Evolutionary conservation across 1,140 invertebrate genomes (phyloP), one percentile per base, ranked within the genome.

Genomic region (Drosophila nebulosa): DNA sequence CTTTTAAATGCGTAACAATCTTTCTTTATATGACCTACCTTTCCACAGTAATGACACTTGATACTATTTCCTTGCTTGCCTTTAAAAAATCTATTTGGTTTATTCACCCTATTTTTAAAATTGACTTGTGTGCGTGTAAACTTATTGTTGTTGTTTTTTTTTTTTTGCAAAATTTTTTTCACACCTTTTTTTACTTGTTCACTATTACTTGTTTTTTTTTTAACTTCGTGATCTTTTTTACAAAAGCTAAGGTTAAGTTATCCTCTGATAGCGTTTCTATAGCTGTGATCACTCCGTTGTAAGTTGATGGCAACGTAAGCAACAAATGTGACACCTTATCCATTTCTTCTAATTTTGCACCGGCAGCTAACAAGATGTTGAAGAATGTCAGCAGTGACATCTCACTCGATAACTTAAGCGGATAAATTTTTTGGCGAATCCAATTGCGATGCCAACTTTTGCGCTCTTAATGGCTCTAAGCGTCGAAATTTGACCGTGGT

Each of bases 1-100:
- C 12, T 30, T 64, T 58, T 58, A 22, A 57, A 57, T 9, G 14
- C 12, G n/a, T n/a, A 65, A 12, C 64, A 59, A 35, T 36, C 36
- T 6, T 14, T 57, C 42, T 59, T 60, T 32, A 51, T 50, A 18
- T 60, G 64, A 4, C 39, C 63, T 14, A 26, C 16, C 10, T 35
- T 35, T 10, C 32, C 32, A 35, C 32, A 35, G 12, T 35, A n/a
- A 35, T 10, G 12, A 35, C 32, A 35, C 12, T n/a, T 35, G 26
- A 27, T 27, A 27, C 26, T 27, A 27, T 27, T 27, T 35, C 32
- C 32, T n/a, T 35, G 32, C 32, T 35, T 35, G 32, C 32, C 32
- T n/a, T 35, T 35, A 10, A 35, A 35, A 35, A 12, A 35, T 35
- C 12, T 35, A 35, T 35, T 35, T 35, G 32, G 10, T 24, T 51